A percentile compares a stretch with the other conserved stretches of the same genome.
Evolutionary conservation across 2,113 vertebrate genomes (phyloP).

Genomic region (Sebastes fasciatus): DNA sequence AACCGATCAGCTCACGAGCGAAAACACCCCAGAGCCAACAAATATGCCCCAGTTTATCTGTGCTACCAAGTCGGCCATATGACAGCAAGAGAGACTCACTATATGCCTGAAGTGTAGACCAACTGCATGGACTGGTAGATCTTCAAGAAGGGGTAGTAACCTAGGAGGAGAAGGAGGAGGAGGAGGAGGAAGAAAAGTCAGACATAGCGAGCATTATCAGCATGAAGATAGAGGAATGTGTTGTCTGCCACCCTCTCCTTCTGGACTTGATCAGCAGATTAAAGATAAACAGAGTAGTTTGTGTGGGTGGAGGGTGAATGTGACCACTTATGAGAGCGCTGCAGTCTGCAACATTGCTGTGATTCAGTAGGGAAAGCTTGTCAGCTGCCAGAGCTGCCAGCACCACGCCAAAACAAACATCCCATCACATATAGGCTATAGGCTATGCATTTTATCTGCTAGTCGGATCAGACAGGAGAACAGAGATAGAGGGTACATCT

Average conservation of each 20-base stretch:
- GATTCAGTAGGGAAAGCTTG: constrained; percentile 37
- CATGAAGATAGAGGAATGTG: constrained; percentile 69
- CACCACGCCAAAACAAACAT: constrained; percentile 30
- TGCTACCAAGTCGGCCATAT: background rate
- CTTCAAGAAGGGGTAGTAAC: constrained; percentile 93
- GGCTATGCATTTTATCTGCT: constrained; percentile 13
- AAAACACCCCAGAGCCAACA: constrained; percentile 16
- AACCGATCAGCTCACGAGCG: constrained; percentile 18
- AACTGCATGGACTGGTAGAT: constrained; percentile 97
- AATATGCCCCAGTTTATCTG: background rate
- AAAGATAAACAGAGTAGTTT: constrained; percentile 71
- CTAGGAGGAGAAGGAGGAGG: constrained; percentile 65
- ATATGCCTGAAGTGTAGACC: constrained; percentile 94
- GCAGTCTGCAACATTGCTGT: constrained; percentile 28
- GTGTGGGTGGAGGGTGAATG: constrained; percentile 41
- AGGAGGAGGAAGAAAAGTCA: constrained; percentile 13
- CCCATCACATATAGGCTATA: background rate
- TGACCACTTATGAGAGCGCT: constrained; percentile 20
- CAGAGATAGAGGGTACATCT: background rate
- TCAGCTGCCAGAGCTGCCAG: background rate
- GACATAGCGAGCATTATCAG: constrained; percentile 34
- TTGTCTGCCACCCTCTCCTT: constrained; percentile 54
- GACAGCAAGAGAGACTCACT: constrained; percentile 85
- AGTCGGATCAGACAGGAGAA: too few relatives aligned
- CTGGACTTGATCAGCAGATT: constrained; percentile 67